Percentiles rank a stretch among this genome's conserved stretches.
Evolutionary conservation across 2,797 vertebrate genomes (phyloP).

Genomic region (Oryzias dopingdopingensis): DNA sequence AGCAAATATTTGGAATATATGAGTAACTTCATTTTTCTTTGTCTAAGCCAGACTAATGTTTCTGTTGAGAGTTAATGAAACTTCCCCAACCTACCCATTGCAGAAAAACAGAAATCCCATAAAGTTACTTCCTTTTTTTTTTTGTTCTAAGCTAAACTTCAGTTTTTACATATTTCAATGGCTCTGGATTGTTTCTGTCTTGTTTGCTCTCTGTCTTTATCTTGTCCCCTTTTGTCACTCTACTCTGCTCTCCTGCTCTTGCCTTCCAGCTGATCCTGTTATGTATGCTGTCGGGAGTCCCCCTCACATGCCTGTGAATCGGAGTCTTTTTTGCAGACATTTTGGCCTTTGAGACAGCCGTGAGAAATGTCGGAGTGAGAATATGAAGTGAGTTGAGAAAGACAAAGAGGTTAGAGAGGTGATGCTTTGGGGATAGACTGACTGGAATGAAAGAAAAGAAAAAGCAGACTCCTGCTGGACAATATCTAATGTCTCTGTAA

Average conservation of each 20-base stretch:
- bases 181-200: no score
- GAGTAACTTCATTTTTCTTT: no score
- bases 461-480: not conserved
- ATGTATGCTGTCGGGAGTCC: slow-evolving; percentile 29
- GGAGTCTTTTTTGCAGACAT: slow-evolving; percentile 30
- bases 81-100: no score
- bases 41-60: no score
- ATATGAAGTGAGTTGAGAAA: slow-evolving; percentile 27
- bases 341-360: slow-evolving; percentile 41
- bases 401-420: slow-evolving; percentile 2
- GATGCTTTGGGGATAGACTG: slow-evolving; percentile 2
- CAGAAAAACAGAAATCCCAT: no score
- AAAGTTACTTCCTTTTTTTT: no score
- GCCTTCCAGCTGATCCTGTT: slow-evolving; percentile 34
- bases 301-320: slow-evolving; percentile 22
- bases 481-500: no score
- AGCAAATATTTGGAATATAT: no score
- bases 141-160: no score
- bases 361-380: slow-evolving; percentile 12
- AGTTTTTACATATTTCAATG: no score
- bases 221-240: slow-evolving; percentile 8
- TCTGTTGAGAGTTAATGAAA: no score
- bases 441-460: not conserved
- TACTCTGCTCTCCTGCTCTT: slow-evolving; percentile 9
- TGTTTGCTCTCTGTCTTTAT: slow-evolving; percentile 1